phyloP scores from a whole-genome alignment of 2,888 invertebrate species.

The Scaptomyza flava region DNA sequence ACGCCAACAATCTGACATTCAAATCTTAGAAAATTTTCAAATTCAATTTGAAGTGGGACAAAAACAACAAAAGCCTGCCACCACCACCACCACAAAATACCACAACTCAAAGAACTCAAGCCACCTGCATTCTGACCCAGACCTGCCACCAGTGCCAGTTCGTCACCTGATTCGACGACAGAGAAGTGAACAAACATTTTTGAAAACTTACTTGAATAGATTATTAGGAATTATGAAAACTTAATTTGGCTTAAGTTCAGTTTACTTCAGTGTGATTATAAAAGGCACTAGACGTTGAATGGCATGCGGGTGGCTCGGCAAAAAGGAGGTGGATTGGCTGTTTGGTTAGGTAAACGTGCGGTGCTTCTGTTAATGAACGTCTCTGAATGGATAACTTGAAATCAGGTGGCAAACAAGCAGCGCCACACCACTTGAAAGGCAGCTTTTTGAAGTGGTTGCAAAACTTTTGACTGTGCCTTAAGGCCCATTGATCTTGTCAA shows the following conservation, averaged over 20 bases:
- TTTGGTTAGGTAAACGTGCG: slow-evolving; percentile 19
- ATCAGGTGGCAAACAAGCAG: slow-evolving; percentile 71
- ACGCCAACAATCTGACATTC: slow-evolving; percentile 59
- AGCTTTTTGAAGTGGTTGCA: slow-evolving; percentile 73
- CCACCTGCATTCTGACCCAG: slow-evolving; percentile 16
- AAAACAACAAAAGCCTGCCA: slow-evolving; percentile 59
- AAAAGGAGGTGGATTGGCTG: not conserved
- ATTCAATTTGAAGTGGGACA: slow-evolving; percentile 70
- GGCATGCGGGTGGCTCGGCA: slow-evolving; percentile 56
- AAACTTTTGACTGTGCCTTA: slow-evolving; percentile 62
- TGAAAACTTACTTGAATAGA: slow-evolving; percentile 78
- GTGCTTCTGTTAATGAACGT: slow-evolving; percentile 47
- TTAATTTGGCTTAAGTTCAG: slow-evolving; percentile 76
- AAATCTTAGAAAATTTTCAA: slow-evolving; percentile 71
- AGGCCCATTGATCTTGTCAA: slow-evolving; percentile 74
- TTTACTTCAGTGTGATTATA: slow-evolving; percentile 30
- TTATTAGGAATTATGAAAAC: slow-evolving; percentile 82
- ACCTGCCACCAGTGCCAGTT: slow-evolving; percentile 12
- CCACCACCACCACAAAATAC: slow-evolving; percentile 14
- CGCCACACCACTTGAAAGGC: slow-evolving; percentile 59
- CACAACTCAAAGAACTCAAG: slow-evolving; percentile 19
- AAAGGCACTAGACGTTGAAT: slow-evolving; percentile 30
- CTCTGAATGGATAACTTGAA: slow-evolving; percentile 38
- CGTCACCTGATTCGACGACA: slow-evolving; percentile 53
- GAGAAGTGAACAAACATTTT: slow-evolving; percentile 74